Conservation (phyloP, 2,888 invertebrate species). For the Enchytraeus crypticus region DNA sequence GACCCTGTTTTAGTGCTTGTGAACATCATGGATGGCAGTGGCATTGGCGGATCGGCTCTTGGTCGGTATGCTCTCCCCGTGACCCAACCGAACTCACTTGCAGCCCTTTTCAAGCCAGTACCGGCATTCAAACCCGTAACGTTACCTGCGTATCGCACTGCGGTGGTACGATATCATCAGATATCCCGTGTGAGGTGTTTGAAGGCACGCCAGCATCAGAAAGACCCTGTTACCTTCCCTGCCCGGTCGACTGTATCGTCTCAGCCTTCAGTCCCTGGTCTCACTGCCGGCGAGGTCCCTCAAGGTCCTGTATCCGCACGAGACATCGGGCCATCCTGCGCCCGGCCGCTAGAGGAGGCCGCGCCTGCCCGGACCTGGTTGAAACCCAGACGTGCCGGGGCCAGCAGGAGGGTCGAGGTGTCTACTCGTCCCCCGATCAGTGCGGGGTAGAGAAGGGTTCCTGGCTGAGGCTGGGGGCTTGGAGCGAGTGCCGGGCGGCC, state of each 20-base stretch:
- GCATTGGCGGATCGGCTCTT: constrained; percentile 16
- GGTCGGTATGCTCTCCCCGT: constrained; percentile 6
- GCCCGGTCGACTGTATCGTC: constrained; percentile 18
- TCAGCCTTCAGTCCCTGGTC: constrained; percentile 26
- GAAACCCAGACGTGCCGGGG: constrained; percentile 59
- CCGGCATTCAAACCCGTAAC: constrained; percentile 15
- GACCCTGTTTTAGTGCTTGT: constrained; percentile 23
- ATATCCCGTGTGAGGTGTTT: constrained; percentile 8
- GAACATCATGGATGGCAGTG: constrained; percentile 20
- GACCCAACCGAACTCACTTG: neutral
- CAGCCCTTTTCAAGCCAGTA: neutral
- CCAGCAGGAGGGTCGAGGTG: constrained; percentile 42
- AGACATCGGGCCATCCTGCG: neutral
- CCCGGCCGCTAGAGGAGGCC: constrained; percentile 17
- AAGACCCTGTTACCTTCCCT: constrained; percentile 11
- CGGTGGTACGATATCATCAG: neutral
- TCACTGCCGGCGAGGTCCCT: neutral
- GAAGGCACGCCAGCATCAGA: constrained; percentile 5
- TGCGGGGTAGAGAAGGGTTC: neutral
- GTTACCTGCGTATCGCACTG: constrained; percentile 42
- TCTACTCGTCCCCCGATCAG: neutral
- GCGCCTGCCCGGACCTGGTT: constrained; percentile 46
- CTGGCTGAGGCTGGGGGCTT: constrained; percentile 8
- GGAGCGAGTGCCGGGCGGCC: constrained; percentile 7
- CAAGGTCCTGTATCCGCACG: neutral